These are phyloP conservation scores for Drosophila robusta DNA, from an alignment of 2,888 invertebrate species.

Conservation along the genomic window DNA sequence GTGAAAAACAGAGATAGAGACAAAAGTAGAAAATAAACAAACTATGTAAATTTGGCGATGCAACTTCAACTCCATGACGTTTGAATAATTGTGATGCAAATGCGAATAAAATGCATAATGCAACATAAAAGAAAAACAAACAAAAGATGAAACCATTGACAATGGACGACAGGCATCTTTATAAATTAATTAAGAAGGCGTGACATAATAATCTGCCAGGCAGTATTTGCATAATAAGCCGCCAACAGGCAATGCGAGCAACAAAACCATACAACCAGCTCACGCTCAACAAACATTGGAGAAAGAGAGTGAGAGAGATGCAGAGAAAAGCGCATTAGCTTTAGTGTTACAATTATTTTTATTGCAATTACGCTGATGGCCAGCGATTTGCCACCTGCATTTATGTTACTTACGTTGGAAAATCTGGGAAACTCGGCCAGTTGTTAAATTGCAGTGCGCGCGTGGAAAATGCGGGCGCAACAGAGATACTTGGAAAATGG, in stretches of 20 bases:
- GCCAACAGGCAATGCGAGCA: constrained; percentile 28
- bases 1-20: constrained; percentile 26
- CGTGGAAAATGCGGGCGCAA: constrained; percentile 33
- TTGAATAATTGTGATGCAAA: constrained; percentile 68
- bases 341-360: constrained; percentile 26
- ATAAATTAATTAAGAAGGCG: constrained; percentile 75
- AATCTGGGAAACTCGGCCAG: constrained; percentile 39
- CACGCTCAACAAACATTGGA: neutral
- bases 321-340: constrained; percentile 20
- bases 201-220: constrained; percentile 67
- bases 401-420: constrained; percentile 31
- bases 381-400: constrained; percentile 42
- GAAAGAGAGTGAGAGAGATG: neutral
- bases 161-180: constrained; percentile 43
- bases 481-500: constrained; percentile 28
- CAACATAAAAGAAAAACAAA: constrained; percentile 17
- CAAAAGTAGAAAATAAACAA: constrained; percentile 25
- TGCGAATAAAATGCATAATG: constrained; percentile 45
- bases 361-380: constrained; percentile 50
- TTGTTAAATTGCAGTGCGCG: constrained; percentile 38
- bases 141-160: constrained; percentile 35
- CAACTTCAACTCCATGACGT: constrained; percentile 56
- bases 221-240: constrained; percentile 59
- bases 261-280: constrained; percentile 29
- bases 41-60: constrained; percentile 58